Percentiles rank a stretch among this genome's conserved stretches.
Evolutionary conservation across 2,888 invertebrate genomes (phyloP).

Genomic region (Stratiomys singularior): DNA sequence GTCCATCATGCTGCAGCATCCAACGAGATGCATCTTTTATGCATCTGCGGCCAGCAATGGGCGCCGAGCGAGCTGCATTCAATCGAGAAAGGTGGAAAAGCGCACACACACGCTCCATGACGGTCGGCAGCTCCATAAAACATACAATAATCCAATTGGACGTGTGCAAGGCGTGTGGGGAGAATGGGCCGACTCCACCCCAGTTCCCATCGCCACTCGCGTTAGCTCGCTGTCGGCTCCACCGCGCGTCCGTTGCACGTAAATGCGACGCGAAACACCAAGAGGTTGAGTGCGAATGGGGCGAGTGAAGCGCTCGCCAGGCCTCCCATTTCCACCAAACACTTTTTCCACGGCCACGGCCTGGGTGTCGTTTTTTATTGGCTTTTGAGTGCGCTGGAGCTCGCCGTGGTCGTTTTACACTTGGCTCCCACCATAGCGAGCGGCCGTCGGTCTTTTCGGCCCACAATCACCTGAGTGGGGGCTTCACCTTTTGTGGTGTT

Average conservation of each 20-base stretch:
- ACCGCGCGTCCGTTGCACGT: background rate
- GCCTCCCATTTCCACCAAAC: slow-evolving; percentile 33
- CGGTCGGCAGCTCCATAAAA: slow-evolving; percentile 16
- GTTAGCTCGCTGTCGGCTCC: background rate
- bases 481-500: slow-evolving; percentile 11
- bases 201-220: slow-evolving; percentile 15
- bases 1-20: slow-evolving; percentile 6
- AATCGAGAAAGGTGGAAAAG: background rate
- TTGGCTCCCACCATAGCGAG: slow-evolving; percentile 20
- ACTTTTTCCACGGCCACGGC: slow-evolving; percentile 19
- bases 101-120: background rate
- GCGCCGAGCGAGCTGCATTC: background rate
- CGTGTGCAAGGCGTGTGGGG: slow-evolving; percentile 12
- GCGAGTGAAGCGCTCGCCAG: background rate
- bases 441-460: slow-evolving; percentile 20
- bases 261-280: background rate
- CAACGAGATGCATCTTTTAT: slow-evolving; percentile 6
- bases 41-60: background rate
- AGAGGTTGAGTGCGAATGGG: slow-evolving; percentile 9
- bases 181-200: slow-evolving; percentile 26
- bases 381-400: slow-evolving; percentile 3
- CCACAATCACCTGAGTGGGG: slow-evolving; percentile 28
- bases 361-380: slow-evolving; percentile 43
- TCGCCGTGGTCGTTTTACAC: slow-evolving; percentile 9
- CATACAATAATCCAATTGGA: slow-evolving; percentile 43